Evolutionary conservation across 1,140 invertebrate species (phyloP), one percentile per base, ranked within the genome.

Genomic region (Microvelia longipes): DNA sequence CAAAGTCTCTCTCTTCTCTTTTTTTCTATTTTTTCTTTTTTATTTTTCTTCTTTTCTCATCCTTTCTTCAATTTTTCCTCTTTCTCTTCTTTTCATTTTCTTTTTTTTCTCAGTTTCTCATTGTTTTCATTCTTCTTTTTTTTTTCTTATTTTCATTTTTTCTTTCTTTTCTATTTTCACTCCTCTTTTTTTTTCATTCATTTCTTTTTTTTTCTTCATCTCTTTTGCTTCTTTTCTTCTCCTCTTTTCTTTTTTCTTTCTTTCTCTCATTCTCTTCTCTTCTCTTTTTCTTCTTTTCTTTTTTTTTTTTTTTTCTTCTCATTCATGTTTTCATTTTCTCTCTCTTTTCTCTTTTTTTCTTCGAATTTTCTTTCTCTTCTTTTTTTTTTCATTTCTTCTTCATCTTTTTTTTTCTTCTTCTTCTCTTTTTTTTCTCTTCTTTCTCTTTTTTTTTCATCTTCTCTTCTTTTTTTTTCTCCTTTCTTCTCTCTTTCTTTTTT

Each of bases 141-240:
- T 24, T 74, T 65, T 71, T 74, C 72, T 67, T 67, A 74, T 71
- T 70, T 72, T 69, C 66, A 73, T 70, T 72, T 76, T 69, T 64
- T 73, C 71, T 67, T 72, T 68, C 68, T 71, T 67, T 72, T 75
- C 72, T 68, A 73, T 68, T 72, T 76, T 71, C 69, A 75, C 73
- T 68, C 75, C 62, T 65, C 66, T 70, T 68, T 69, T 69, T 66
- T 70, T 72, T 71, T 77, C 67, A 67, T 72, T 67, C 70, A 69
- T 78, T 68, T 69, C 71, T 67, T 72, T 74, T 28, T 25, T 66
- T 70, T 68, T 68, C 70, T 74, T 63, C 29, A 69, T 66, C 29
- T 68, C 69, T 73, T 27, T 70, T 67, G 68, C 68, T 71, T 66
- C 75, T 73, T 28, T 77, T 78, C 14, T 77, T 76, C 64, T 73